Evolutionary conservation across 2,888 invertebrate genomes (phyloP).

Genomic region (Phyto melanocephala): DNA sequence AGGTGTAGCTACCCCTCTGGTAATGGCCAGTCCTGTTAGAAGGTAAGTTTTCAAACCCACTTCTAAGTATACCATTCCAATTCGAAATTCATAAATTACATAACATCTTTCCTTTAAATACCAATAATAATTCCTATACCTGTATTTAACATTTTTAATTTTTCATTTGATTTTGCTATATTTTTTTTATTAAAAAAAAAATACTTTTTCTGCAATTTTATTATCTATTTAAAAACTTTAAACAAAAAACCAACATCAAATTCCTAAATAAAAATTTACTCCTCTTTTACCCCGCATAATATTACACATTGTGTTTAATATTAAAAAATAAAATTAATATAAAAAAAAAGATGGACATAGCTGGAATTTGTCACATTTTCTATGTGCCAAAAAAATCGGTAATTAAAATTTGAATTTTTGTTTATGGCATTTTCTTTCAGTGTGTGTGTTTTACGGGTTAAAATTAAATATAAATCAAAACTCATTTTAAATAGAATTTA

Average conservation of each 20-base stretch:
- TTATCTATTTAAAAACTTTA: too few relatives aligned
- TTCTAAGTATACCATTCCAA: neutral
- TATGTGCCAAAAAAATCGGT: conserved; percentile 66
- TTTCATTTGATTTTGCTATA: conserved; percentile 34
- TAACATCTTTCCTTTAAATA: neutral
- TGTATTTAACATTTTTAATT: conserved; percentile 28
- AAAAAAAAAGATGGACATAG: conserved; percentile 69
- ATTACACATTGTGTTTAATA: conserved; percentile 33
- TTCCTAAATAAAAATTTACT: conserved; percentile 17
- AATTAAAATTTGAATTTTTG: conserved; percentile 59
- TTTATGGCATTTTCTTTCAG: conserved; percentile 43
- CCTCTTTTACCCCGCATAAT: conserved; percentile 38
- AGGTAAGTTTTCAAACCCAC: conserved; percentile 82
- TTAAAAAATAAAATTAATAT: conserved; percentile 46
- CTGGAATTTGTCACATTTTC: conserved; percentile 66
- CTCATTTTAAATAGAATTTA: neutral
- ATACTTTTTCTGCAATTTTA: neutral
- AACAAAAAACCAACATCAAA: conserved; percentile 11
- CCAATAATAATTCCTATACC: too few relatives aligned
- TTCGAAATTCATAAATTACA: conserved; percentile 11
- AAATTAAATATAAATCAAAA: neutral
- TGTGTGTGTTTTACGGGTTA: conserved; percentile 43
- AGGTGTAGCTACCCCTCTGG: conserved; percentile 92
- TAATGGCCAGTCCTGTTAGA: conserved; percentile 91
- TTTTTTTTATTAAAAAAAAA: conserved; percentile 20